Conservation (phyloP, 2,797 vertebrate species). For the Sebastes aleutianus region DNA sequence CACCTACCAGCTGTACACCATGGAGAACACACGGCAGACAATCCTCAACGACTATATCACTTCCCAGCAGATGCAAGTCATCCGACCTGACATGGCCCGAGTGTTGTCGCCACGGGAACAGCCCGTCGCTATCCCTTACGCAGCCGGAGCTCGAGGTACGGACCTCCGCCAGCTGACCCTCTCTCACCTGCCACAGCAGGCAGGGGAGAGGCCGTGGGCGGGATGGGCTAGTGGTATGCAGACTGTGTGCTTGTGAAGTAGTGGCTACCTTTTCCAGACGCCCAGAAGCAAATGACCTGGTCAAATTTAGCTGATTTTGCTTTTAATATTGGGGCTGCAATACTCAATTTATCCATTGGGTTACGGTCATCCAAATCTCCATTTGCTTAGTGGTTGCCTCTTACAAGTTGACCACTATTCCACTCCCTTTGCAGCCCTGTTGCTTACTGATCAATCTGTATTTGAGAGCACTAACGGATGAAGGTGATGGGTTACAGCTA, state of each 20-base stretch:
- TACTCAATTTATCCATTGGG: constrained; percentile 47
- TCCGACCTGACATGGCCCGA: constrained; percentile 89
- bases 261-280: constrained; percentile 87
- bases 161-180: constrained; percentile 38
- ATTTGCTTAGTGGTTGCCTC: constrained; percentile 70
- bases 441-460: constrained; percentile 64
- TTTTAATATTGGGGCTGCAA: constrained; percentile 66
- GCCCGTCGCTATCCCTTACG: constrained; percentile 88
- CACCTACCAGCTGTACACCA: constrained; percentile 97
- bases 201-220: constrained; percentile 22
- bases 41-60: constrained; percentile 99
- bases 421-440: constrained; percentile 71
- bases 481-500: constrained; percentile 70
- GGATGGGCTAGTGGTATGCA: constrained; percentile 54
- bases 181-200: constrained; percentile 29
- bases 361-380: constrained; percentile 52
- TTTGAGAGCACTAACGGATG: constrained; percentile 63
- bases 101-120: constrained; percentile 94
- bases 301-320: constrained; percentile 71
- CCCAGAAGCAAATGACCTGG: constrained; percentile 86
- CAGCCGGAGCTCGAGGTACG: constrained; percentile 89
- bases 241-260: constrained; percentile 77
- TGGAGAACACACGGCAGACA: constrained; percentile 99
- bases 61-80: constrained; percentile 98
- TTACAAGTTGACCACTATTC: constrained; percentile 71